Evolutionary conservation across 2,888 invertebrate genomes (phyloP), one percentile per base, ranked within the genome.

Genomic region (Caenorhabditis angaria): DNA sequence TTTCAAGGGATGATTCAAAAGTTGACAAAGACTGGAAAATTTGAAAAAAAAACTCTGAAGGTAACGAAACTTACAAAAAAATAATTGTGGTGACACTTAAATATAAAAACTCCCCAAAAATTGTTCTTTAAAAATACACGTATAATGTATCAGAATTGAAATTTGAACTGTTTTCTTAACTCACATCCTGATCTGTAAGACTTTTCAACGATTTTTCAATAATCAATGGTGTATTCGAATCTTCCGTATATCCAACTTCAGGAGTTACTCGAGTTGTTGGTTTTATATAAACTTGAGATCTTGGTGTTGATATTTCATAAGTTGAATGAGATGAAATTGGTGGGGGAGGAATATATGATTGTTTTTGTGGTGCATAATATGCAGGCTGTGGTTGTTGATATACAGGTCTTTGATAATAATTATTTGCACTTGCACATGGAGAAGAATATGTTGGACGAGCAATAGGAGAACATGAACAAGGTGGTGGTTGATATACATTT

Each of bases 1-100:
- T 67, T 60, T 65, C 63, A 0, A 72, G 41, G 10, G 72, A 54
- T 4, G 61, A 54, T 48, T 72, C 72, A n/a, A 72, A 72, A 25
- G 60, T 65, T 18, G 62, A 55, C 0, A 72, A 28, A 8, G 67
- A 67, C 14, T 56, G 56, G 62, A 25, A 47, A 18, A 59, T 12
- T 2, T 22, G 22, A 24, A 29, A 8, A 18, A 5, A 47, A 32
- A 8, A 12, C 29, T 1, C 5, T 18, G 24, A 32, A 5, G 48
- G 20, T 18, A 22, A 63, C 55, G 22, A 65, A n/a, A n/a, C n/a
- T n/a, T n/a, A n/a, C n/a, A n/a, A n/a, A n/a, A n/a, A n/a, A n/a
- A n/a, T n/a, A n/a, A n/a, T n/a, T n/a, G n/a, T n/a, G n/a, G n/a
- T n/a, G n/a, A n/a, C n/a, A n/a, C n/a, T n/a, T n/a, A n/a, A n/a